Base-by-base conservation (phyloP, 1,140 invertebrate species). In the Drosophila quadrilineata region DNA sequence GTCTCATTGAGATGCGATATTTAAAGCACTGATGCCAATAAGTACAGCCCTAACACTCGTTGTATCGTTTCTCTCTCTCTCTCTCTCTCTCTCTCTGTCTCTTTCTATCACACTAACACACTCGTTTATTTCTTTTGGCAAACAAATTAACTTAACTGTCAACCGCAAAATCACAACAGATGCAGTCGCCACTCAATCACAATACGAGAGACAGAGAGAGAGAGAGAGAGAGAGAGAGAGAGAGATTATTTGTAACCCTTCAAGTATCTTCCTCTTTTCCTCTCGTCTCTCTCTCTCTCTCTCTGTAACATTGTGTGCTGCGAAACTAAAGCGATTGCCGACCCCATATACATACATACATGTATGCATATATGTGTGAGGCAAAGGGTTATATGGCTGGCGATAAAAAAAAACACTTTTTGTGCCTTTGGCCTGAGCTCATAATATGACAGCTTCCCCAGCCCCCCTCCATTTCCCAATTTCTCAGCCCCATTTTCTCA, bases 101-200 rank as follows among this genome's bases (percentile, higher is more conserved):
- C 21, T 8, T 4, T n/a, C 28, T 17, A 16, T 17, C 14, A 36
- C 14, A 33, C 12, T 31, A 6, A 21, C 36, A 45, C 36, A 24
- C 24, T 49, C 45, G 43, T 49, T 65, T 65, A 50, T 64, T 57
- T 56, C 62, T 71, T 71, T 67, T 62, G 53, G 60, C 38, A 58
- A 71, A 56, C 58, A 80, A 82, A 82, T 82, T 84, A 84, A 84
- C 77, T 82, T 54, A 59, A 82, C 76, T 82, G 73, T 84, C 77
- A 82, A 84, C 76, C 77, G 76, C 76, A 82, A 82, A 82, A 82
- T 82, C 77, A 82, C 72, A 82, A 82, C 76, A 82, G 77, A 84
- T 84, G 76, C 76, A 82, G 77, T 73, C 59, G 77, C 31, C 76
- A 76, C 77, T 82, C 76, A 82, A 82, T 82, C 77, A 84, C 72